Base-by-base conservation (phyloP, 2,888 invertebrate species). In the Eristalis pertinax region DNA sequence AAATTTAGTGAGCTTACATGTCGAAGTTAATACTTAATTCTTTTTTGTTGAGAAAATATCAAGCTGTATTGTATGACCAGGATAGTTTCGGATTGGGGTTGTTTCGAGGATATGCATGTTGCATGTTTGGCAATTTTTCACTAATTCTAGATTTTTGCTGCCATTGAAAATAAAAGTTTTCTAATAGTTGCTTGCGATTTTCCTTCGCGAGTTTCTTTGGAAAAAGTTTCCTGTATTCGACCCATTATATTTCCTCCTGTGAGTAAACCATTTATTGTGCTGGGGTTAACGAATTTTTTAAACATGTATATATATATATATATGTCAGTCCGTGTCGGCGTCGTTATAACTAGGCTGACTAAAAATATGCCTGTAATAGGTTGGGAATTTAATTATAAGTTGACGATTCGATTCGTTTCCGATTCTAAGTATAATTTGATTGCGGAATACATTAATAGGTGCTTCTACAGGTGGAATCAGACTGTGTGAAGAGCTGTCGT, bases 131-230 rank as follows among this genome's bases (percentile, higher is more conserved):
- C 84, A 79, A 35, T 79, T 78, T 62, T 79, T 79, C 0, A 79
- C 69, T 43, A 74, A 35, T 41, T 29, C 41, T 78, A 78, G n/a
- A 78, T 63, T 15, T 84, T 78, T 38, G 78, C 62, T 67, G 67
- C 63, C 78, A 84, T 84, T 68, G 84, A 29, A 78, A 78, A 26
- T 84, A 68, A 58, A 67, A 84, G n/a, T 78, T 26, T 67, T 78
- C 73, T 15, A 69, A 13, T 7, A 73, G 22, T 64, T 75, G 69
- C 4, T 64, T 56, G 0, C 56, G 19, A 56, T 73, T 78, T 73
- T 84, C 78, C 22, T 69, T 75, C n/a, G n/a, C 29, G 75, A 60
- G 29, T 70, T 79, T 38, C 79, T 29, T 29, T 80, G 15, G 69
- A 26, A 26, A 70, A 70, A n/a, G 69, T 62, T 15, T 75, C 67